Evolutionary conservation across 1,140 invertebrate genomes (phyloP), one percentile per base, ranked within the genome.

Genomic region (Onthophagus taurus): DNA sequence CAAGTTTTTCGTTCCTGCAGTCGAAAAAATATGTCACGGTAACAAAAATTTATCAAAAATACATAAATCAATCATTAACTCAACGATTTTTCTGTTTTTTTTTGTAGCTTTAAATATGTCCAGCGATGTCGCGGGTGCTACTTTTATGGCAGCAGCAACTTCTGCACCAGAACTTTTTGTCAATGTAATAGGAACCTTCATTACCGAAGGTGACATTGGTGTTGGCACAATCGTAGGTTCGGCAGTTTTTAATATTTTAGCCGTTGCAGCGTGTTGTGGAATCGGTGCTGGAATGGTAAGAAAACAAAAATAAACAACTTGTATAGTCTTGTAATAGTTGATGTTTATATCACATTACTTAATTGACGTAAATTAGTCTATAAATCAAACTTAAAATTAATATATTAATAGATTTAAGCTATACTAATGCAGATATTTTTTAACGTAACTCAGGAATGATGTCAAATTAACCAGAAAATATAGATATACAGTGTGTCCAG

Each of bases 131-230:
- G 84, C 83, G 13, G 84, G 90, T 2, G 90, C 90, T 11, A 94
- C 90, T 3, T 94, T 96, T 62, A 95, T 96, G 91, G 90, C 90
- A 3, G 87, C 89, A 2, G 91, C 90, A 7, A 93, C 89, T 20
- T 91, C 87, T 37, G 85, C 88, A 11, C 91, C 91, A 11, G 91
- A 96, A 68, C 75, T 96, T 14, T 95, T 94, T 67, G 89, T 91
- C 30, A 91, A 90, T 61, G 80, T 91, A 41, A 89, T 94, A 57
- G 90, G 89, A 31, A 88, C 88, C 17, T 90, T 90, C 58, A 85
- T 89, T 60, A 89, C 86, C 12, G 83, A 89, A 66, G 85, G 85
- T 47, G 86, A 89, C 59, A 87, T 89, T 53, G 87, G 87, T 18
- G 79, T 89, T n/a, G 88, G 89, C 20, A 91, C 90, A 31, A 90